Evolutionary conservation across 1,140 invertebrate species (phyloP).

Genomic region (Rhopalosiphum padi): DNA sequence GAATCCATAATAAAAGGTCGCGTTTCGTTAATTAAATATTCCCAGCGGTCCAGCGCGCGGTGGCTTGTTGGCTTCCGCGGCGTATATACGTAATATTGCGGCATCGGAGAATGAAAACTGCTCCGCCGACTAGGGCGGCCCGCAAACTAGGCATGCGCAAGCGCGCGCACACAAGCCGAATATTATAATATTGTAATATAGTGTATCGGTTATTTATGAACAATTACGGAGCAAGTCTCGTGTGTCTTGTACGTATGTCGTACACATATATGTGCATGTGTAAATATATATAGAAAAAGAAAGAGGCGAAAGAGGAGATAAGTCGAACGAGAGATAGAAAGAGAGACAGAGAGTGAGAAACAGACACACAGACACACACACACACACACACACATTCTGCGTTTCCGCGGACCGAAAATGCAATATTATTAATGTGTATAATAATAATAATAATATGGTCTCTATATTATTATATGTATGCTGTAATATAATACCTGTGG

Average conservation of each 20-base stretch:
- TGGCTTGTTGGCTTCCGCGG: conserved; percentile 17
- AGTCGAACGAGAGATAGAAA: not conserved
- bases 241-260: not conserved
- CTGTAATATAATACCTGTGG: not conserved
- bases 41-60: not conserved
- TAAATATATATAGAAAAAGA: not conserved
- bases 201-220: conserved; percentile 44
- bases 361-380: not conserved
- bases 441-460: not conserved
- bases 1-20: conserved; percentile 52
- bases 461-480: not conserved
- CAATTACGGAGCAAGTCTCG: not conserved
- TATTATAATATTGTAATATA: not conserved
- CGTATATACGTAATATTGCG: not conserved
- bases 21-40: conserved; percentile 55
- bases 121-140: no score
- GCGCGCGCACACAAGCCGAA: not conserved
- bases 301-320: not conserved
- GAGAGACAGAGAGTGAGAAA: not conserved
- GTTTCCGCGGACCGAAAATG: not conserved
- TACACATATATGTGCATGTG: not conserved
- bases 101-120: not conserved
- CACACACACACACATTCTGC: not conserved
- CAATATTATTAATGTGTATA: conserved; percentile 24
- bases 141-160: not conserved